phyloP scores from a whole-genome alignment of 2,888 invertebrate species.

The Homarus gammarus region DNA sequence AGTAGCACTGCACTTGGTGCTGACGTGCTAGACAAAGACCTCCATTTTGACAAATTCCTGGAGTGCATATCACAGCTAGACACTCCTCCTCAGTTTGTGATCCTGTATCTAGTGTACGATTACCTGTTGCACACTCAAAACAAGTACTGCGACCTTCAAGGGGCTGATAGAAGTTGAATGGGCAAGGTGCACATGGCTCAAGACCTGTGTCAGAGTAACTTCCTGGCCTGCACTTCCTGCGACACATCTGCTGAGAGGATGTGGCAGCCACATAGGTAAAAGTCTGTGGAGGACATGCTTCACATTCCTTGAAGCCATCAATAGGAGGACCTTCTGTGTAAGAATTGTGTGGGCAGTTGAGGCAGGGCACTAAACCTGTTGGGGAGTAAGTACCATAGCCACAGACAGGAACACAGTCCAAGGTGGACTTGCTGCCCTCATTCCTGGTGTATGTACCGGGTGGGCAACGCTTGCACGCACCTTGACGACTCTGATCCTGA shows the following conservation, averaged over 20 bases:
- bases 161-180: slow-evolving; percentile 94
- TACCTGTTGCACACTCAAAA: slow-evolving; percentile 93
- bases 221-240: slow-evolving; percentile 92
- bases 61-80: slow-evolving; percentile 90
- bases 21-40: slow-evolving; percentile 88
- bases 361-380: slow-evolving; percentile 94
- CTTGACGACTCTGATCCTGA: slow-evolving; percentile 94
- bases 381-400: slow-evolving; percentile 97
- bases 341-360: slow-evolving; percentile 95
- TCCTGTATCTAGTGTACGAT: slow-evolving; percentile 90
- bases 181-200: slow-evolving; percentile 95
- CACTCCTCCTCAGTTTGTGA: slow-evolving; percentile 92
- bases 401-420: slow-evolving; percentile 95
- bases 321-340: slow-evolving; percentile 92
- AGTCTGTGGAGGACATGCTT: slow-evolving; percentile 92
- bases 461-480: slow-evolving; percentile 93
- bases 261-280: slow-evolving; percentile 96
- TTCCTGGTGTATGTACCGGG: slow-evolving; percentile 95
- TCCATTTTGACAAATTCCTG: slow-evolving; percentile 93
- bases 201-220: slow-evolving; percentile 95
- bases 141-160: slow-evolving; percentile 91
- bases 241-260: slow-evolving; percentile 88
- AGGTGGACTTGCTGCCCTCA: slow-evolving; percentile 84
- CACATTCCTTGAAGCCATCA: slow-evolving; percentile 95
- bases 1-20: slow-evolving; percentile 88